phyloP scores from a whole-genome alignment of 2,888 invertebrate genomes.

The Troilus luridus region DNA sequence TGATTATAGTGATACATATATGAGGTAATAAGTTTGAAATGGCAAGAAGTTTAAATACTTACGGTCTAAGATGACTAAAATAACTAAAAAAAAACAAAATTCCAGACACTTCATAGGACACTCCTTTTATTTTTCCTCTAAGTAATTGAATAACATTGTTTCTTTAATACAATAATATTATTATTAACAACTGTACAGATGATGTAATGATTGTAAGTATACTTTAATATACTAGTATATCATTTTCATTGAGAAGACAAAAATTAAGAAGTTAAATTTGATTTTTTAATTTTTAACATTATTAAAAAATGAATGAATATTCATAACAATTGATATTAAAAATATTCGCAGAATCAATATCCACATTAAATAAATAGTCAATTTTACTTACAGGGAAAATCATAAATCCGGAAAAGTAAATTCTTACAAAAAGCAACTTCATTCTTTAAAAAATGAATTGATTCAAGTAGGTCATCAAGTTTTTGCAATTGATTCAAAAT shows the following conservation, averaged over 20 bases:
- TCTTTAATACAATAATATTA: not conserved
- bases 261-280: not conserved
- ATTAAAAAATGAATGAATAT: not conserved
- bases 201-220: not conserved
- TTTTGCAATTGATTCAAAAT: not conserved
- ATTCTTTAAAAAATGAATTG: not conserved
- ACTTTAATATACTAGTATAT: not conserved
- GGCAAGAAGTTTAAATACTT: too few relatives aligned
- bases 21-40: too few relatives aligned
- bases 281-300: not conserved
- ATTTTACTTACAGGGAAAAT: not conserved
- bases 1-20: too few relatives aligned
- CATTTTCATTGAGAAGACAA: not conserved
- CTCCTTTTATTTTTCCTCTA: not conserved
- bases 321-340: not conserved
- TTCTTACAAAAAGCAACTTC: slow-evolving; percentile 15
- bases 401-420: not conserved
- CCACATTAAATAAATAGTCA: not conserved
- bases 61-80: too few relatives aligned
- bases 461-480: not conserved
- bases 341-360: not conserved
- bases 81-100: not conserved
- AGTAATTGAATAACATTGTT: not conserved
- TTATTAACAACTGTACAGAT: not conserved
- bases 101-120: not conserved